Evolutionary conservation across 1,140 invertebrate species (phyloP), one percentile per base, ranked within the genome.

Genomic region (Drosophila kikkawai): DNA sequence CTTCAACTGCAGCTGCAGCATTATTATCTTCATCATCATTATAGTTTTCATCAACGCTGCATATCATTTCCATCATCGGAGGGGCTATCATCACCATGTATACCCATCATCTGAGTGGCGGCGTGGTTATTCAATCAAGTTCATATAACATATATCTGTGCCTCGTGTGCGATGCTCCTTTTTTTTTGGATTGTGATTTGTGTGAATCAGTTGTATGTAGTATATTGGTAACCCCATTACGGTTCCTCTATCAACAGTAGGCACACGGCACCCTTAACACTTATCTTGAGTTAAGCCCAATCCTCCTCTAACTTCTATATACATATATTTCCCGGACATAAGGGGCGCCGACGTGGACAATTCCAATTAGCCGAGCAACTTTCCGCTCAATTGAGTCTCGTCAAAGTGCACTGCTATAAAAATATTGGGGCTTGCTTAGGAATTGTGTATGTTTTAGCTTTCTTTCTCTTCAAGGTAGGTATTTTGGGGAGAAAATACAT

Each of bases 331-430:
- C 15, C 48, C 61, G 63, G 41, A 55, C 63, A 45, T 26, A 48
- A 47, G 47, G 36, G 29, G 15, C 60, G 45, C 15, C 60, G 65
- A 68, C 36, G n/a, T 68, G 66, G 36, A 68, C 44, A 34, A 41
- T 68, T 56, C 67, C 67, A 70, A 70, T 70, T 70, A 70, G 48
- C 39, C 15, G 63, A 37, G 34, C 63, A 53, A 56, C 48, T 70
- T 70, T 70, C 32, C 48, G 48, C 67, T 68, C 67, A 70, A 70
- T 70, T 70, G 67, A 32, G 22, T 56, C 39, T 19, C 22, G 32
- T 19, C 58, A 32, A 34, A 41, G 37, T 53, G 26, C 67, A 70
- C 63, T 47, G 22, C 5, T 17, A 68, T 7, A 67, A 67, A 64
- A n/a, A n/a, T n/a, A 29, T n/a, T 4, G 22, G 26, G 26, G 5